Conservation (phyloP, 2,888 invertebrate species). For the Oxyteleia sp. region DNA sequence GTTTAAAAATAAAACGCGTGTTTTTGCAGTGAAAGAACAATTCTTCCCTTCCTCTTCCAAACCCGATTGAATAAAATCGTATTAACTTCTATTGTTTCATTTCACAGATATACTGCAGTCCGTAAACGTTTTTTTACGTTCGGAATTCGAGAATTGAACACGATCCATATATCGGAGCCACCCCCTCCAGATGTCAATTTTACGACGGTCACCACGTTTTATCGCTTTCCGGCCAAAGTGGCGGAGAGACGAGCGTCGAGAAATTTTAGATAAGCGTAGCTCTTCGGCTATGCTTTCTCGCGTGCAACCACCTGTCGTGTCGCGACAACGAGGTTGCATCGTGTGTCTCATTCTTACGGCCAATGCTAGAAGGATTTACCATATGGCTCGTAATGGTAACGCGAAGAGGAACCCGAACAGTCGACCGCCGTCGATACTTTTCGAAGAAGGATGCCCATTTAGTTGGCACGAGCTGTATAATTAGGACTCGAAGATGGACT, state of each 20-base stretch:
- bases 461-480: slow-evolving; percentile 86
- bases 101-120: neutral
- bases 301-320: slow-evolving; percentile 75
- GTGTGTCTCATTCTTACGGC: slow-evolving; percentile 52
- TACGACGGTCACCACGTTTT: slow-evolving; percentile 13
- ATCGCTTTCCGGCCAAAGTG: slow-evolving; percentile 11
- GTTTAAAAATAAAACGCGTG: too few species aligned
- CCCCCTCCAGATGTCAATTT: neutral
- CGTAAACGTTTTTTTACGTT: neutral
- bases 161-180: neutral
- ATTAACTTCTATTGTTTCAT: neutral
- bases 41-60: too few species aligned
- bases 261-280: slow-evolving; percentile 39
- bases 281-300: neutral
- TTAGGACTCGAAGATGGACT: slow-evolving; percentile 78
- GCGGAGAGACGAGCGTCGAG: slow-evolving; percentile 9
- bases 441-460: slow-evolving; percentile 82
- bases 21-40: too few species aligned
- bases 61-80: neutral
- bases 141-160: neutral
- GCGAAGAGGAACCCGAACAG: slow-evolving; percentile 72
- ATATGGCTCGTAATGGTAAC: slow-evolving; percentile 83
- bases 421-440: slow-evolving; percentile 64
- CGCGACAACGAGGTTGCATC: slow-evolving; percentile 67
- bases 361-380: slow-evolving; percentile 84